Evolutionary conservation across 2,888 invertebrate species (phyloP).

Genomic region (Liposcelis brunnea): DNA sequence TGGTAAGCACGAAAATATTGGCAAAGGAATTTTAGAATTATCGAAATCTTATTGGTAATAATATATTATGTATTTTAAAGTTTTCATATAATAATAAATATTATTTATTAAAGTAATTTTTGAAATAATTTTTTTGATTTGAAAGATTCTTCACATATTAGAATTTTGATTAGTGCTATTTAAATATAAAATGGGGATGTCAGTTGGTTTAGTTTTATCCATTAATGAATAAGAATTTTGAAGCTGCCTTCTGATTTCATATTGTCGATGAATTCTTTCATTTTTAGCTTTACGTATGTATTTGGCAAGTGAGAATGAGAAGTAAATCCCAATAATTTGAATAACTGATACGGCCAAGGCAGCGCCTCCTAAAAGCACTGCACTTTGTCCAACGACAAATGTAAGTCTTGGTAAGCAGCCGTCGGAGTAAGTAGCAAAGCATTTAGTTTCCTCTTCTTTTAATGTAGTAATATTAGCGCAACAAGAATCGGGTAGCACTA

Average conservation of each 20-base stretch:
- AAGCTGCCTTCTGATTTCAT: slow-evolving; percentile 2
- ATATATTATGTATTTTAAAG: too few species aligned
- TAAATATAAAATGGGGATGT: background rate
- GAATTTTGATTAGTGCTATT: too few species aligned
- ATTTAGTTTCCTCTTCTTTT: background rate
- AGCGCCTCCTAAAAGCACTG: background rate
- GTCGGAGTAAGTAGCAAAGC: background rate
- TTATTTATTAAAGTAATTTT: too few species aligned
- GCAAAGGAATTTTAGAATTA: slow-evolving; percentile 36
- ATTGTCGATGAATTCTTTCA: background rate
- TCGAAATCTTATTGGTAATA: slow-evolving; percentile 25
- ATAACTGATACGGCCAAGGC: slow-evolving; percentile 1
- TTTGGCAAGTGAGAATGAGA: slow-evolving; percentile 3
- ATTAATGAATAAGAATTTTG: background rate
- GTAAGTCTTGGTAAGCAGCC: background rate
- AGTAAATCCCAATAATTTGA: slow-evolving; percentile 5
- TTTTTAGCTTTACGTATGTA: background rate
- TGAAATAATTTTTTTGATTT: too few species aligned
- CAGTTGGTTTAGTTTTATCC: background rate
- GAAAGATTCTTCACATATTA: too few species aligned
- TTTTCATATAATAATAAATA: too few species aligned
- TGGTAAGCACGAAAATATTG: slow-evolving; percentile 37
- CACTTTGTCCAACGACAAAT: background rate
- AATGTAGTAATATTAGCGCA: background rate
- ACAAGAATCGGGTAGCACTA: slow-evolving; percentile 1